Conservation (phyloP, 2,888 invertebrate genomes). For the Iselma pallidipennis region DNA sequence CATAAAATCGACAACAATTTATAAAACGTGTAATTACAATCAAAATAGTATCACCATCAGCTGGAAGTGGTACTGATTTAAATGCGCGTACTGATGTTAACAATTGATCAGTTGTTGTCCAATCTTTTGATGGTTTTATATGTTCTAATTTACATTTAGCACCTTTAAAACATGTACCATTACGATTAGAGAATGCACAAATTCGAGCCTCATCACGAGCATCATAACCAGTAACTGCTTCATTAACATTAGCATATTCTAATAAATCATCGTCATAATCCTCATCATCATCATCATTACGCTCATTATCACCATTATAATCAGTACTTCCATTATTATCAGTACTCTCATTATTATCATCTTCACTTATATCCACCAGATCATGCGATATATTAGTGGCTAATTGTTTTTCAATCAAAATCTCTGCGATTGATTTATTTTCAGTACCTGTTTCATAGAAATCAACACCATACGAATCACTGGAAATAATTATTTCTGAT, state of each 20-base stretch:
- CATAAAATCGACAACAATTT: constrained; percentile 35
- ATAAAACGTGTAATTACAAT: constrained; percentile 37
- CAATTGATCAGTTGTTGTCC: constrained; percentile 42
- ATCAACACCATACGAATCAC: not conserved
- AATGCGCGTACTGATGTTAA: constrained; percentile 29
- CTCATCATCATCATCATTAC: constrained; percentile 27
- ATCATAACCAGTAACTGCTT: constrained; percentile 44
- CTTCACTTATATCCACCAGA: not conserved
- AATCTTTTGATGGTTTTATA: constrained; percentile 36
- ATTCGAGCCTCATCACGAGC: constrained; percentile 44
- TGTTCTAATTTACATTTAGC: constrained; percentile 44
- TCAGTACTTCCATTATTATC: not conserved
- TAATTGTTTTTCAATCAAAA: not conserved
- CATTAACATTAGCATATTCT: constrained; percentile 40
- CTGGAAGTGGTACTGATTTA: constrained; percentile 28
- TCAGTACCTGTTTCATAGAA: not conserved
- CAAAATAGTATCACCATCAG: constrained; percentile 20
- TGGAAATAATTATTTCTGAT: not conserved
- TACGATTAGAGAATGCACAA: constrained; percentile 38
- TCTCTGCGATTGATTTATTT: not conserved
- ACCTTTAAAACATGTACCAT: constrained; percentile 44
- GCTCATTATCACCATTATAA: not conserved
- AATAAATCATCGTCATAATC: constrained; percentile 35
- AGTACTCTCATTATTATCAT: not conserved
- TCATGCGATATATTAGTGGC: not conserved